Conservation (phyloP, 2,113 vertebrate genomes). For the Falcunculus frontatus region DNA sequence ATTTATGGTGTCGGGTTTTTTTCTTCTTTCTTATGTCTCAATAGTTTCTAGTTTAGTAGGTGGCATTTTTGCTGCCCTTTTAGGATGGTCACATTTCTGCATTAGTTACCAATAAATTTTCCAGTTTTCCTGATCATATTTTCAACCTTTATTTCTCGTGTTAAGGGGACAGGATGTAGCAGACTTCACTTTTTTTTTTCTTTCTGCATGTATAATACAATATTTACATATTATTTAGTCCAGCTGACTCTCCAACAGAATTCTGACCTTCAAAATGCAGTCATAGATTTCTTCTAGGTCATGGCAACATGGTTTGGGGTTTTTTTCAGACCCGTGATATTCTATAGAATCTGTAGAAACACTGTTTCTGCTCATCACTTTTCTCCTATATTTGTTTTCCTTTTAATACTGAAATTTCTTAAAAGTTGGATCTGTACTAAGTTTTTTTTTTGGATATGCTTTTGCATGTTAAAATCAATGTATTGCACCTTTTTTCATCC, state of each 20-base stretch:
- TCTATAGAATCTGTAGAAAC: not conserved
- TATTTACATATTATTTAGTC: not conserved
- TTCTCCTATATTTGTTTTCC: not conserved
- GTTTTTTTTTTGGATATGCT: not conserved
- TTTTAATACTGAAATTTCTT: not conserved
- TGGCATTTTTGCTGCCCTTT: not conserved
- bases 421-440: not conserved
- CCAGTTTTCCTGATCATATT: not conserved
- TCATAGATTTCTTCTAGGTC: not conserved
- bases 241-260: not conserved
- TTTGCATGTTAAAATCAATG: constrained; percentile 16
- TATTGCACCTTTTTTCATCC: constrained; percentile 29
- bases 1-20: not conserved
- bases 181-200: not conserved
- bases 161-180: not conserved
- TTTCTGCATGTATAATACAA: not conserved
- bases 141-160: not conserved
- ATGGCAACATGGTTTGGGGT: accelerated
- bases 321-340: not conserved
- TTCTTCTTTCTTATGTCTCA: not conserved
- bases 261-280: not conserved
- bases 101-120: not conserved
- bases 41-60: not conserved
- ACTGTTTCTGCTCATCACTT: not conserved
- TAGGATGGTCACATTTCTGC: not conserved